A percentile compares a stretch with the other conserved stretches of the same genome.
These are phyloP conservation scores for Junonia oenone DNA, from an alignment of 2,888 invertebrate species.

Conservation along the genomic window DNA sequence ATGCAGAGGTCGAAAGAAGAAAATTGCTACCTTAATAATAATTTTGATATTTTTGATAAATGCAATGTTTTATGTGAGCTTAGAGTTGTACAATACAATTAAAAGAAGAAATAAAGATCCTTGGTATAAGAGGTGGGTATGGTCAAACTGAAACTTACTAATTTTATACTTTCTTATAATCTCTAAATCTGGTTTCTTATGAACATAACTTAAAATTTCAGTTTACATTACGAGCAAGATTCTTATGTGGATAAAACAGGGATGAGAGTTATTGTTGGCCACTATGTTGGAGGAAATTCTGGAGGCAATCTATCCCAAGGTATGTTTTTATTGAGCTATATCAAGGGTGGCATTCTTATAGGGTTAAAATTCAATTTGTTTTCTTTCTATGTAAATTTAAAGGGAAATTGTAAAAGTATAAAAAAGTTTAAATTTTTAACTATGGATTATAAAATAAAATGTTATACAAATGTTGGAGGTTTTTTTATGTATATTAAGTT, in stretches of 20 bases:
- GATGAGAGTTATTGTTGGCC: conserved; percentile 92
- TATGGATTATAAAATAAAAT: too few species aligned
- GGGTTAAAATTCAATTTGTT: too few species aligned
- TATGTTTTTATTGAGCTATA: conserved; percentile 36
- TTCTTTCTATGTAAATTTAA: too few species aligned
- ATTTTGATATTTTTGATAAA: conserved; percentile 58
- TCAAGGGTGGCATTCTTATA: too few species aligned
- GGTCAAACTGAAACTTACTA: too few species aligned
- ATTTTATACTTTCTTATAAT: too few species aligned
- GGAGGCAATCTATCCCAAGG: conserved; percentile 90
- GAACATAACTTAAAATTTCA: conserved; percentile 36
- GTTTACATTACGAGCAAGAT: conserved; percentile 81
- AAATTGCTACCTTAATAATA: conserved; percentile 49
- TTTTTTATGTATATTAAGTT: too few species aligned
- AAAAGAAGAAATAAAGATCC: conserved; percentile 48
- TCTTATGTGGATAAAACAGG: conserved; percentile 86
- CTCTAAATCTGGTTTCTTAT: neutral
- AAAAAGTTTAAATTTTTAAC: too few species aligned
- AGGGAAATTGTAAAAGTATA: too few species aligned
- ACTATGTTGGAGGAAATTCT: conserved; percentile 90
- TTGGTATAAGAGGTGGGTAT: conserved; percentile 58
- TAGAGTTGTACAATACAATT: conserved; percentile 58
- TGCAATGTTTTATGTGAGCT: conserved; percentile 63
- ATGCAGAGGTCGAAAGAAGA: conserved; percentile 68
- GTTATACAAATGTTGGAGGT: too few species aligned